Evolutionary conservation across 1,140 invertebrate species (phyloP).

Genomic region (Pseudobourletiella spinata): DNA sequence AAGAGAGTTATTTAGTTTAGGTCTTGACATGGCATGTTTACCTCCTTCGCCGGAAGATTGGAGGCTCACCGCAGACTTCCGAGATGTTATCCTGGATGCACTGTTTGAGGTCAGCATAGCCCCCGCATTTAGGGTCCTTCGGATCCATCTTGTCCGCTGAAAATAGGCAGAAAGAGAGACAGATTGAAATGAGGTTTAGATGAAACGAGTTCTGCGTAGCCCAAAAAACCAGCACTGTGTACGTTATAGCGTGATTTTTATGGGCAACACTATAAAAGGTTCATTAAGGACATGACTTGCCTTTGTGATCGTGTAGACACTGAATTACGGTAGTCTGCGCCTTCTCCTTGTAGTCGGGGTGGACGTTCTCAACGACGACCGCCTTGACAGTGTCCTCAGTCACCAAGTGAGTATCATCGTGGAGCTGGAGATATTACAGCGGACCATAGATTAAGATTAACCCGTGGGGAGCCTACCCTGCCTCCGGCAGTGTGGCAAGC

Average conservation of each 20-base stretch:
- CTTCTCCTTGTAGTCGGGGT: slow-evolving; percentile 12
- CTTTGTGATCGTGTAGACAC: slow-evolving; percentile 10
- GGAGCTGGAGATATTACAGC: neutral
- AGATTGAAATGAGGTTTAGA: no score
- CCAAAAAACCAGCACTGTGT: no score
- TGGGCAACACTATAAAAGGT: no score
- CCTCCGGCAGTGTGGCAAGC: no score
- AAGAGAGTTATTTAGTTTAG: neutral
- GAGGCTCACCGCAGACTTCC: slow-evolving; percentile 7
- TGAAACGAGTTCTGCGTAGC: no score
- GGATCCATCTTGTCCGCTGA: slow-evolving; percentile 8
- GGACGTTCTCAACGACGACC: slow-evolving; percentile 5
- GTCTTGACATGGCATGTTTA: neutral
- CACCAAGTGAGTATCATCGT: slow-evolving; percentile 1
- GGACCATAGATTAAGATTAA: no score
- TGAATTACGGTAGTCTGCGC: neutral
- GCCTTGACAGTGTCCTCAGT: slow-evolving; percentile 4
- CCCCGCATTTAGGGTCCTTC: neutral
- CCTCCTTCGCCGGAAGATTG: slow-evolving; percentile 3
- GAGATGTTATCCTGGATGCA: slow-evolving; percentile 8
- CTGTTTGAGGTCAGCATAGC: slow-evolving; percentile 9
- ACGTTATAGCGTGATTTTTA: no score
- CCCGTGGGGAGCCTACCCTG: no score
- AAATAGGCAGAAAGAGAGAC: no score
- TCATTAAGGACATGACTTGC: no score